These are phyloP conservation scores for Pseudochaenichthys georgianus DNA, from an alignment of 2,797 vertebrate species.

Conservation along the genomic window DNA sequence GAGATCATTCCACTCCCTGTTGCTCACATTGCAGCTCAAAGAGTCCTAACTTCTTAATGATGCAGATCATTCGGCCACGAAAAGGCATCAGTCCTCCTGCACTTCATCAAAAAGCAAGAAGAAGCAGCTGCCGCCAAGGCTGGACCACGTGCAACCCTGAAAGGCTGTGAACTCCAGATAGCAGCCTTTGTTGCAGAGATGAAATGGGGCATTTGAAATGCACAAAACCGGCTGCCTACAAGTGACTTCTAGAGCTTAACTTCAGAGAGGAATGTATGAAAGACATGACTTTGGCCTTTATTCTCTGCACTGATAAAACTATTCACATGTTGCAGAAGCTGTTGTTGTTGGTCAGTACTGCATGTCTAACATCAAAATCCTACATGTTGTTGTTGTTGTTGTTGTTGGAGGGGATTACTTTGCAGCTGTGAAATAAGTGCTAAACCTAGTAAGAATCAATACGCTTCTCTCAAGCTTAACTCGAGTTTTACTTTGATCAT, in stretches of 20 bases:
- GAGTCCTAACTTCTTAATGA: conserved; percentile 42
- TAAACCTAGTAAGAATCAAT: background rate
- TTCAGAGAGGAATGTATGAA: conserved; percentile 48
- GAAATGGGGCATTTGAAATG: conserved; percentile 48
- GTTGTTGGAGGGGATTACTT: background rate
- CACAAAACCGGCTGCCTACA: conserved; percentile 35
- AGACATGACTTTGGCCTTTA: conserved; percentile 28
- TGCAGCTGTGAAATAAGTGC: background rate
- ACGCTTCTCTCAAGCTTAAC: background rate
- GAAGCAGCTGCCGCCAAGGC: conserved; percentile 36
- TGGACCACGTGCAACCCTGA: conserved; percentile 14
- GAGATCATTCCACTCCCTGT: conserved; percentile 19
- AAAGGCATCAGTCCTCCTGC: conserved; percentile 40
- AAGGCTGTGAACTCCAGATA: conserved; percentile 47
- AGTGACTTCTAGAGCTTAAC: conserved; percentile 39
- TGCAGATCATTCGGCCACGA: conserved; percentile 22
- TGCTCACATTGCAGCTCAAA: conserved; percentile 34
- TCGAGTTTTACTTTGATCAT: background rate
- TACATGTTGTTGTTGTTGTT: background rate
- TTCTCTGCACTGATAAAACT: conserved; percentile 20
- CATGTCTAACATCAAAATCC: background rate
- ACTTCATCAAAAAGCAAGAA: conserved; percentile 60
- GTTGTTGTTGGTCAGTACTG: background rate
- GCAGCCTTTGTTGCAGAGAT: conserved; percentile 46
- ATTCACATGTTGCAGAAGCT: background rate